A percentile compares a stretch with the other conserved stretches of the same genome.
phyloP scores from a whole-genome alignment of 2,888 invertebrate species.

The Alloscopus bannaensis region DNA sequence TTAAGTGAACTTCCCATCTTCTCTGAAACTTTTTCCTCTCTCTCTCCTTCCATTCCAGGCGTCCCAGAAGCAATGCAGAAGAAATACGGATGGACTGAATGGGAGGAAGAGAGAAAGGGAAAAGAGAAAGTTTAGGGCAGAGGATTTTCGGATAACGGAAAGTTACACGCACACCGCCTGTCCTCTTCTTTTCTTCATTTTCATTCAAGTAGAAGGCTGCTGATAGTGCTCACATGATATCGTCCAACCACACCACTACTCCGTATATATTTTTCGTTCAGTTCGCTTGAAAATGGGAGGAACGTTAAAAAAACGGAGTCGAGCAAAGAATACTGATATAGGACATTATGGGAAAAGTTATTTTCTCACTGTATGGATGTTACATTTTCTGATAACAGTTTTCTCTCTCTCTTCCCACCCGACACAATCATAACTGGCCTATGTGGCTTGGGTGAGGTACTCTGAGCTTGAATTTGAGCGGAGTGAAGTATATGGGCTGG shows the following conservation, averaged over 20 bases:
- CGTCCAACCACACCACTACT: no score
- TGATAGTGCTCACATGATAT: conserved; percentile 25
- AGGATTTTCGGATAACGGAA: no score
- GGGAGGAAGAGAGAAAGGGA: conserved; percentile 7
- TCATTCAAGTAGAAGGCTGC: conserved; percentile 60
- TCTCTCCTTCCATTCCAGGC: conserved; percentile 24
- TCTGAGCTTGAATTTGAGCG: no score
- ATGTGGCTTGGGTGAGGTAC: no score
- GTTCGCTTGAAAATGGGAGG: conserved; percentile 4
- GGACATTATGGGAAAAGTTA: conserved; percentile 65
- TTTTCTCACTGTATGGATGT: conserved; percentile 55
- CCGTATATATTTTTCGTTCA: no score
- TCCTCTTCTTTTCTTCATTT: conserved; percentile 29
- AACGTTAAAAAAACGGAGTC: conserved; percentile 60
- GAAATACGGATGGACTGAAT: conserved; percentile 16
- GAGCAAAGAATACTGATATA: conserved; percentile 62
- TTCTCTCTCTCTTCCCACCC: neutral
- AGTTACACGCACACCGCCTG: no score
- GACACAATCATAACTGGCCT: neutral
- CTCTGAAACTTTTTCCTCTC: conserved; percentile 38
- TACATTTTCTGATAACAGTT: conserved; percentile 60
- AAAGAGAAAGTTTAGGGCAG: conserved; percentile 19
- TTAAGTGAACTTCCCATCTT: conserved; percentile 57
- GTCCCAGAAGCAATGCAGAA: conserved; percentile 23
- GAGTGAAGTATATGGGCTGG: no score